Conservation (phyloP, 1,140 invertebrate species). For the Stratiolaelaps scimitus region DNA sequence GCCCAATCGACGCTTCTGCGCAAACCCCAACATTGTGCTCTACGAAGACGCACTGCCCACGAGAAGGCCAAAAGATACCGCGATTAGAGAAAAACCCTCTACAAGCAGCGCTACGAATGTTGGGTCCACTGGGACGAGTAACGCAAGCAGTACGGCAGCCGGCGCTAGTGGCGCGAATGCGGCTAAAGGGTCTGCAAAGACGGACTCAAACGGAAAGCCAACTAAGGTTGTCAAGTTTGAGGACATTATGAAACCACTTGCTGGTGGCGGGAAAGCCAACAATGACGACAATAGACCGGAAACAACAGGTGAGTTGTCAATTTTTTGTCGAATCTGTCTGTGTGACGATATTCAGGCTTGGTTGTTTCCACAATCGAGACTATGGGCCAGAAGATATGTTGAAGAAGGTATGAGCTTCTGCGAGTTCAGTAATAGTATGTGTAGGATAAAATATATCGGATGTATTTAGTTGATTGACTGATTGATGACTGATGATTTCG, state of each 20-base stretch:
- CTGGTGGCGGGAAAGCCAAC: background rate
- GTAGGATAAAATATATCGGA: too few relatives aligned
- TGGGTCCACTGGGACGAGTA: too few relatives aligned
- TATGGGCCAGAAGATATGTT: too few relatives aligned
- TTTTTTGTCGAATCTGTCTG: background rate
- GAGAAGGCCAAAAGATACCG: background rate
- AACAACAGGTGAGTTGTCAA: constrained; percentile 5
- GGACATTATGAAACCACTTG: constrained; percentile 15
- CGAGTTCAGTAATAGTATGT: too few relatives aligned
- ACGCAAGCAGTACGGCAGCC: too few relatives aligned
- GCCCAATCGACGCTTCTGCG: background rate
- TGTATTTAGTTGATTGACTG: too few relatives aligned
- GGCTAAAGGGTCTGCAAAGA: too few relatives aligned
- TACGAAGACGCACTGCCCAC: constrained; percentile 21
- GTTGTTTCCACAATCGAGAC: too few relatives aligned
- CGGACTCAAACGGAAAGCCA: background rate
- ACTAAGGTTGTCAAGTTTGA: constrained; percentile 22
- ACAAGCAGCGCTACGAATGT: background rate
- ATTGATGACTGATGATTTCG: too few relatives aligned
- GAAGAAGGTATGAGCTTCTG: too few relatives aligned
- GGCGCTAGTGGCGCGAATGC: too few relatives aligned
- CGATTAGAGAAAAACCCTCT: background rate
- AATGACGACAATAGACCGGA: background rate
- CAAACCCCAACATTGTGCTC: constrained; percentile 6
- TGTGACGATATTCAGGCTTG: too few relatives aligned